Evolutionary conservation across 2,797 vertebrate species (phyloP).

Genomic region (Myoxocephalus aenaeus): DNA sequence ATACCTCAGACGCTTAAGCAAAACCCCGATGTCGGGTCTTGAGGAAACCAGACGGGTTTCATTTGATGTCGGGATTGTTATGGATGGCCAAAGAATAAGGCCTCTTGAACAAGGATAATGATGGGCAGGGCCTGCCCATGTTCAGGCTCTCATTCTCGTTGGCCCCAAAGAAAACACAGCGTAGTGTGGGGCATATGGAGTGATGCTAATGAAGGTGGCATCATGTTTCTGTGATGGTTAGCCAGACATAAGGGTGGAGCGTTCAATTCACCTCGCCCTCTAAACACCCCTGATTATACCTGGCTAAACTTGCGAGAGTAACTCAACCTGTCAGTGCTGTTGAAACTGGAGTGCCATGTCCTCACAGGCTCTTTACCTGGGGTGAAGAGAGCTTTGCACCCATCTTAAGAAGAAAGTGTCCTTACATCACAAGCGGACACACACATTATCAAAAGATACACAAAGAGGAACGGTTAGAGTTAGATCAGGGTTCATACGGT

Average conservation of each 20-base stretch:
- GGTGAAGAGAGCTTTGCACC: not conserved
- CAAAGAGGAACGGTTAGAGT: fast-evolving
- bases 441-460: not conserved
- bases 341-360: not conserved
- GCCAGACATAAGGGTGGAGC: constrained; percentile 62
- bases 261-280: constrained; percentile 54
- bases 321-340: constrained; percentile 9
- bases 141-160: constrained; percentile 54
- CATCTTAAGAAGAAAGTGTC: not conserved
- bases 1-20: constrained; percentile 61
- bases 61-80: constrained; percentile 73
- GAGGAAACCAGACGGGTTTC: constrained; percentile 74
- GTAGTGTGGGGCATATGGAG: constrained; percentile 58
- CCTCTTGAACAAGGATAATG: constrained; percentile 70
- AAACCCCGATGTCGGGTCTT: constrained; percentile 58
- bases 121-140: constrained; percentile 64
- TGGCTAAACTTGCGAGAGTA: constrained; percentile 40
- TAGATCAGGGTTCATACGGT: not conserved
- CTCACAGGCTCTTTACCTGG: constrained; percentile 5
- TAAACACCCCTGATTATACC: constrained; percentile 55
- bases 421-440: not conserved
- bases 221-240: constrained; percentile 70
- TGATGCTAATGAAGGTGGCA: constrained; percentile 72
- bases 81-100: constrained; percentile 74
- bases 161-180: constrained; percentile 76